phyloP scores from a whole-genome alignment of 2,888 invertebrate genomes.

The Thalpophila matura region DNA sequence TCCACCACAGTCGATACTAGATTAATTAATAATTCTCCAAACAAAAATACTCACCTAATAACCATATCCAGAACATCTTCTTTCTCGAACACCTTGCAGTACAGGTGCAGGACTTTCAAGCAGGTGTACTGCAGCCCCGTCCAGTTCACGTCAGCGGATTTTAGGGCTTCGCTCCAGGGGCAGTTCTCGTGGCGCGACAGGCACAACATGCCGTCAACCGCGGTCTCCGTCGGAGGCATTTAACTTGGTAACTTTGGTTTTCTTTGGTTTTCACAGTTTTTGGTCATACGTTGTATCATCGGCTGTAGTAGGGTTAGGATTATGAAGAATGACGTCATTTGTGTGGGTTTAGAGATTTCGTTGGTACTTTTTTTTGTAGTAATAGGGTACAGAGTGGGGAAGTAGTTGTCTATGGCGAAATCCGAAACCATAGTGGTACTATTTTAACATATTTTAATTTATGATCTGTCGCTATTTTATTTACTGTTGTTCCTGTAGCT shows the following conservation, averaged over 20 bases:
- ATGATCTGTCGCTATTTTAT: too few species aligned
- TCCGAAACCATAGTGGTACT: too few species aligned
- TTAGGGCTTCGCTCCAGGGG: conserved; percentile 91
- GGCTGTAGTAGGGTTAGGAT: conserved; percentile 15
- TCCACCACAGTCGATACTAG: too few species aligned
- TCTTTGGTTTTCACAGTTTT: conserved; percentile 51
- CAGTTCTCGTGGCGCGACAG: conserved; percentile 92
- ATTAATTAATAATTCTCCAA: too few species aligned
- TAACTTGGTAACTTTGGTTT: conserved; percentile 65
- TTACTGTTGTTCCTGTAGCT: too few species aligned
- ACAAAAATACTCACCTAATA: conserved; percentile 92
- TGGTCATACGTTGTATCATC: conserved; percentile 43
- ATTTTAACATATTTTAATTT: too few species aligned
- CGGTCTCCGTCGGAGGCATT: conserved; percentile 88
- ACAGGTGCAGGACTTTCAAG: conserved; percentile 95
- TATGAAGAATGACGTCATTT: conserved; percentile 44
- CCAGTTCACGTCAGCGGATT: conserved; percentile 92
- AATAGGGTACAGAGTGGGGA: neutral
- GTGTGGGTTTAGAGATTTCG: conserved; percentile 31
- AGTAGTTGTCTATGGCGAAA: too few species aligned
- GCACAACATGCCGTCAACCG: conserved; percentile 90
- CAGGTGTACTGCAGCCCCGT: conserved; percentile 96
- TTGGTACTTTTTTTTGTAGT: conserved; percentile 7
- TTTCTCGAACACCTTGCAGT: conserved; percentile 96
- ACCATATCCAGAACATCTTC: conserved; percentile 95